These are phyloP conservation scores for Hoplodrina blanda DNA, from an alignment of 2,888 invertebrate genomes.

Conservation along the genomic window DNA sequence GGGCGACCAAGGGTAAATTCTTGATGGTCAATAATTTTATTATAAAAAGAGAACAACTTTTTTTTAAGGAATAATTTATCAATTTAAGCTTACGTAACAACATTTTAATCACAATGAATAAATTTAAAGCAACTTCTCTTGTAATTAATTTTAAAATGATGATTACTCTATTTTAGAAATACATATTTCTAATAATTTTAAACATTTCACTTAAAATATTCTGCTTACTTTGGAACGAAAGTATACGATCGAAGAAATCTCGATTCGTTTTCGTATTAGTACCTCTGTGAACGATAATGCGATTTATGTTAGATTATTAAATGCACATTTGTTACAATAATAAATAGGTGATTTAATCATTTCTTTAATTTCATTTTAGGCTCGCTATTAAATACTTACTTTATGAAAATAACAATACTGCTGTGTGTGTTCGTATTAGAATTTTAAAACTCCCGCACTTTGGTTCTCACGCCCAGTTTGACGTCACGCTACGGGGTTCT, in stretches of 20 bases:
- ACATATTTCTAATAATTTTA: no score
- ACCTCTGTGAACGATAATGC: constrained; percentile 6
- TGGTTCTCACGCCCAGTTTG: constrained; percentile 89
- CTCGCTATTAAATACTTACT: neutral
- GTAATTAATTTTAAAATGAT: no score
- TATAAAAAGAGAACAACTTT: no score
- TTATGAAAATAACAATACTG: constrained; percentile 6
- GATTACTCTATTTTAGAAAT: no score
- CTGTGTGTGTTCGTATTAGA: neutral
- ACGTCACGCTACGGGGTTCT: constrained; percentile 90
- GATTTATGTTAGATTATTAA: constrained; percentile 10
- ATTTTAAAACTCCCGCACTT: constrained; percentile 77
- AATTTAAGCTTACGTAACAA: no score
- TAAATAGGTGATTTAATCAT: neutral
- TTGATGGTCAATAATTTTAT: no score
- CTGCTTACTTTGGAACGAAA: constrained; percentile 47
- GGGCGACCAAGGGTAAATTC: no score
- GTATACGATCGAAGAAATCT: constrained; percentile 56
- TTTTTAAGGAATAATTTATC: no score
- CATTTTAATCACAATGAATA: no score
- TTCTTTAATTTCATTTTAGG: neutral
- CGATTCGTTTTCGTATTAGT: constrained; percentile 27
- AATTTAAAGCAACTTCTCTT: no score
- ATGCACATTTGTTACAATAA: neutral
- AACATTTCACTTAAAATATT: neutral